Evolutionary conservation across 2,888 invertebrate species (phyloP), one percentile per base, ranked within the genome.

Genomic region (Erebia ligea): DNA sequence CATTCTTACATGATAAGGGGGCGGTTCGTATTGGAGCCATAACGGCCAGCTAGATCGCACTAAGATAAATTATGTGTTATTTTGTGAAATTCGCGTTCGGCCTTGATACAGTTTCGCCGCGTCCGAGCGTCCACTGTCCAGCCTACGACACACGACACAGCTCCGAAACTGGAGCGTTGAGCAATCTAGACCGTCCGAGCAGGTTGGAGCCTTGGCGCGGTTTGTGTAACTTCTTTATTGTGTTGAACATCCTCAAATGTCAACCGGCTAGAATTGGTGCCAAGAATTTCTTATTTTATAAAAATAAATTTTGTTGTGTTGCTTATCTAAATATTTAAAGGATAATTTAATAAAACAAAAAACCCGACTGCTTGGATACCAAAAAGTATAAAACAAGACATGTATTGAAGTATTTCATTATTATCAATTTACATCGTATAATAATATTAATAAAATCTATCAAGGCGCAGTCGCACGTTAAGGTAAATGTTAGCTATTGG

Each of bases 31-130:
- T 34, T 34, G 45, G 10, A 50, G 8, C n/a, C 15, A 5, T 50
- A 54, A 54, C 8, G 17, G 42, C 34, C 34, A n/a, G 25, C 19
- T 2, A 48, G 54, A 61, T 62, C 34, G 13, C 19, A 19, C 52
- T 19, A 54, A 67, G 67, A 54, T 70, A 67, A 57, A 67, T 56
- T 42, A 15, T 45, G 61, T 59, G 42, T 61, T 45, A 52, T 64
- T 34, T 56, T 70, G 19, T 64, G 67, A 68, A 58, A 65, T 70
- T 65, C 17, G 61, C 56, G 54, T 62, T 45, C 52, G 64, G 19
- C 72, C 72, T 72, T 67, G 69, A 67, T 58, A 64, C 62, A 67
- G 57, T 61, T 70, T 57, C 52, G 19, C 8, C n/a, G 59, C 52
- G 25, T 52, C 66, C 58, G 40, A 40, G 54, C 45, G 52, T 19